Conservation (phyloP, 53 echinoderm and acorn worm species). For the Luidia sarsii region DNA sequence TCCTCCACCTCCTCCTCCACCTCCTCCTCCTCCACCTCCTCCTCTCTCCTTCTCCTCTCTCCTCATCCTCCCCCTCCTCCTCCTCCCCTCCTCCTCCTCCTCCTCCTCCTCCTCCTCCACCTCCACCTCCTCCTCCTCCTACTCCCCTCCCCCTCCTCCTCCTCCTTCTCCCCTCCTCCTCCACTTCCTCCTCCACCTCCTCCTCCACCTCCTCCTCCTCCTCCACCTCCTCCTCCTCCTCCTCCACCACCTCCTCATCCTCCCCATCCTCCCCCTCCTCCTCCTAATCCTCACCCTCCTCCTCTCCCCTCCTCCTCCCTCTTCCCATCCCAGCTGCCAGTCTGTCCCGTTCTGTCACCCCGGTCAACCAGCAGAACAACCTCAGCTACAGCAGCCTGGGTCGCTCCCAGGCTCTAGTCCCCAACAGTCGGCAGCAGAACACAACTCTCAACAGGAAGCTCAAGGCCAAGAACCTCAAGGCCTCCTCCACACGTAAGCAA, state of each 20-base stretch:
- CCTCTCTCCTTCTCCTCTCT: not conserved
- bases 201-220: too few relatives aligned
- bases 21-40: not conserved
- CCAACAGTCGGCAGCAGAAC: slow-evolving; percentile 68
- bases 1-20: not conserved
- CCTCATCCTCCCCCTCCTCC: too few relatives aligned
- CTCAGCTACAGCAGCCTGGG: slow-evolving; percentile 64
- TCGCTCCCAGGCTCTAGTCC: slow-evolving; percentile 30
- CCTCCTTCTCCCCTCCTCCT: too few relatives aligned
- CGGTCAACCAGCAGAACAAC: slow-evolving; percentile 33
- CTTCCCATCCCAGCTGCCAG: not conserved
- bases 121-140: too few relatives aligned
- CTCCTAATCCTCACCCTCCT: too few relatives aligned
- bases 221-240: too few relatives aligned
- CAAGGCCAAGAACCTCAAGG: slow-evolving; percentile 62
- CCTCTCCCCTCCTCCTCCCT: too few relatives aligned
- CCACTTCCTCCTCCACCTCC: not conserved
- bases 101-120: not conserved
- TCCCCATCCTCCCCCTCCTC: too few relatives aligned
- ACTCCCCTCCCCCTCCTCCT: too few relatives aligned
- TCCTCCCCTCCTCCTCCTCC: not conserved
- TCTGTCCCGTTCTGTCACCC: slow-evolving; percentile 26
- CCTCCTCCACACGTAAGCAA: slow-evolving; percentile 56
- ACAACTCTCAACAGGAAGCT: slow-evolving; percentile 69
- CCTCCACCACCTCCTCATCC: not conserved